Evolutionary conservation across 2,113 vertebrate genomes (phyloP).

Genomic region (Hydropotes inermis): DNA sequence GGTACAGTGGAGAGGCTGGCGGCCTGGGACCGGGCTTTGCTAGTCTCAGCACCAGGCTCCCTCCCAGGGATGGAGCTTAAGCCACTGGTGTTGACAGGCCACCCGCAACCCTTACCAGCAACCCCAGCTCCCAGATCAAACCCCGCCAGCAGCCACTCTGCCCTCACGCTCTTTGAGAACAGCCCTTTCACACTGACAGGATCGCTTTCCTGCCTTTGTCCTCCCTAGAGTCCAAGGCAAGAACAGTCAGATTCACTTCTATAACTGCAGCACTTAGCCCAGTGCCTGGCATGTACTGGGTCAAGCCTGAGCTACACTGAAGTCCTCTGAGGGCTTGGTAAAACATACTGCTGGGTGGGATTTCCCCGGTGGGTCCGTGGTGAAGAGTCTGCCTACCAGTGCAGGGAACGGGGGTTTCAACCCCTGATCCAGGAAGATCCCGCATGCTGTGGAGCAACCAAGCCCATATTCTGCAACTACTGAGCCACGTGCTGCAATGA

Average conservation of each 20-base stretch:
- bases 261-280: background rate
- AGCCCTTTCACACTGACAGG: background rate
- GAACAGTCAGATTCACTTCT: background rate
- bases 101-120: background rate
- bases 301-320: background rate
- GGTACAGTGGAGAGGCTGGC: background rate
- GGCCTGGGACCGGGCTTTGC: background rate
- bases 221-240: background rate
- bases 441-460: background rate
- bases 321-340: background rate
- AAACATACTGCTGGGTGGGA: background rate
- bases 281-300: fast-evolving
- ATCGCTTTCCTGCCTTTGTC: background rate
- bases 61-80: background rate
- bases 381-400: background rate
- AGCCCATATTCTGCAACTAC: background rate
- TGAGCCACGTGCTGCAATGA: background rate
- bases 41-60: background rate
- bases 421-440: background rate
- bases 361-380: background rate
- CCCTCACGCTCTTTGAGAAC: background rate
- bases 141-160: background rate
- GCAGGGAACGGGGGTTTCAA: background rate
- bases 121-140: background rate
- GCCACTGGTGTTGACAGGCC: background rate